These are phyloP conservation scores for Polyploca ridens DNA, from an alignment of 2,888 invertebrate genomes.

Conservation along the genomic window DNA sequence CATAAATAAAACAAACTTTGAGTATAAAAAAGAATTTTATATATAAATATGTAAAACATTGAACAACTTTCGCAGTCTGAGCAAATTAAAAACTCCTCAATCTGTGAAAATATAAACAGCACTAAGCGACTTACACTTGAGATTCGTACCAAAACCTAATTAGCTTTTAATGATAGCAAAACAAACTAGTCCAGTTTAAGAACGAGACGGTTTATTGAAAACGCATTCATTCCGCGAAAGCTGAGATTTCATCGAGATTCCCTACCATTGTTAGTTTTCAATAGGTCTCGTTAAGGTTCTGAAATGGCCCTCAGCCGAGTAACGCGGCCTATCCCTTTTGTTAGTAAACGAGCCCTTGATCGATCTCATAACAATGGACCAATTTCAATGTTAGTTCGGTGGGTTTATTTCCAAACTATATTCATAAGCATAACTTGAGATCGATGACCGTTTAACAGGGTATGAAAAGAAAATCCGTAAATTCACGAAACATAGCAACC, in stretches of 20 bases:
- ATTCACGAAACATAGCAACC: too few relatives aligned
- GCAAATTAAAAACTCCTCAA: background rate
- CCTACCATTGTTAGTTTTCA: slow-evolving; percentile 70
- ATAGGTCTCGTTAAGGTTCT: slow-evolving; percentile 74
- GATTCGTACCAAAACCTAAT: slow-evolving; percentile 14
- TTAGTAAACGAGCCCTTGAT: slow-evolving; percentile 75
- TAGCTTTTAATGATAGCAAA: slow-evolving; percentile 13
- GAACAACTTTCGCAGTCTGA: too few relatives aligned
- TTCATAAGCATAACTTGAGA: slow-evolving; percentile 28
- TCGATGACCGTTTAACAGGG: background rate
- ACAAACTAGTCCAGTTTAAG: slow-evolving; percentile 14
- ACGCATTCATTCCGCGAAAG: slow-evolving; percentile 54
- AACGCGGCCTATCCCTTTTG: slow-evolving; percentile 69
- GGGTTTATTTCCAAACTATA: slow-evolving; percentile 49
- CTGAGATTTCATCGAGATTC: slow-evolving; percentile 68
- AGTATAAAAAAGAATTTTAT: too few relatives aligned
- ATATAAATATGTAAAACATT: too few relatives aligned
- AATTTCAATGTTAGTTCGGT: slow-evolving; percentile 69
- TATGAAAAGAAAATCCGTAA: too few relatives aligned
- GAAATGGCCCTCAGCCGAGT: slow-evolving; percentile 64
- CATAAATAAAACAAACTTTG: too few relatives aligned
- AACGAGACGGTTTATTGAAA: slow-evolving; percentile 32
- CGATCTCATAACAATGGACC: slow-evolving; percentile 73
- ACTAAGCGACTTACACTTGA: background rate
- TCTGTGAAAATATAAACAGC: background rate